A percentile compares a stretch with the other conserved stretches of the same genome.
Conservation (phyloP, 2,113 vertebrate species). For the Ursus arctos region DNA sequence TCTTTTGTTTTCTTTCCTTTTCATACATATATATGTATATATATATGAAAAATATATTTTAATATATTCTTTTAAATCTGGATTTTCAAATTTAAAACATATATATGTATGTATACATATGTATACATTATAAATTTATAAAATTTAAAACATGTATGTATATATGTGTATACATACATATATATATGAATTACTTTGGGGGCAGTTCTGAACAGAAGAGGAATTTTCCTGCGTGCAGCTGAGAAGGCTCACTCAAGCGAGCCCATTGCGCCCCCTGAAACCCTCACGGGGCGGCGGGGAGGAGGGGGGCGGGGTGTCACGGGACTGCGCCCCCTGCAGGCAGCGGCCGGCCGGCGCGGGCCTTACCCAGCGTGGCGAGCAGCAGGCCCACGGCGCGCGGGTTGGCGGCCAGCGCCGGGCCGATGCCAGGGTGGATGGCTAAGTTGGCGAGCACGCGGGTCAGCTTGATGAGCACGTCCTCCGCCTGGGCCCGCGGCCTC, state of each 20-base stretch:
- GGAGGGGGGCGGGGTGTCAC: no score
- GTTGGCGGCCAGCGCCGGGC: conserved; percentile 89
- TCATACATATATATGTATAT: neutral
- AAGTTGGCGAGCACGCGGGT: conserved; percentile 95
- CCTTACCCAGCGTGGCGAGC: conserved; percentile 92
- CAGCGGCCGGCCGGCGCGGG: neutral
- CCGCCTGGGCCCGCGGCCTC: conserved; percentile 81
- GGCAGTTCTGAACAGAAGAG: neutral
- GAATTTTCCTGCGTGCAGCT: neutral
- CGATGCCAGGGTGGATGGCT: conserved; percentile 91
- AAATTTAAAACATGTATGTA: no score
- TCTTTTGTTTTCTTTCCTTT: neutral
- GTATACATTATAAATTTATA: no score
- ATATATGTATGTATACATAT: no score
- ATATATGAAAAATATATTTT: neutral
- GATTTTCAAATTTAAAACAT: neutral
- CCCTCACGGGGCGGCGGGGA: neutral
- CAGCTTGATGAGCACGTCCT: conserved; percentile 96
- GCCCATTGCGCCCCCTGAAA: neutral
- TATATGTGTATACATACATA: neutral
- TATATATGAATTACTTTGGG: neutral
- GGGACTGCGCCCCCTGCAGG: neutral
- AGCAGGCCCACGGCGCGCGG: conserved; percentile 88
- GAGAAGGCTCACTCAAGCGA: neutral
- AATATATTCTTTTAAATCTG: neutral